Conservation (phyloP, 2,797 vertebrate species). For the Valencia hispanica region DNA sequence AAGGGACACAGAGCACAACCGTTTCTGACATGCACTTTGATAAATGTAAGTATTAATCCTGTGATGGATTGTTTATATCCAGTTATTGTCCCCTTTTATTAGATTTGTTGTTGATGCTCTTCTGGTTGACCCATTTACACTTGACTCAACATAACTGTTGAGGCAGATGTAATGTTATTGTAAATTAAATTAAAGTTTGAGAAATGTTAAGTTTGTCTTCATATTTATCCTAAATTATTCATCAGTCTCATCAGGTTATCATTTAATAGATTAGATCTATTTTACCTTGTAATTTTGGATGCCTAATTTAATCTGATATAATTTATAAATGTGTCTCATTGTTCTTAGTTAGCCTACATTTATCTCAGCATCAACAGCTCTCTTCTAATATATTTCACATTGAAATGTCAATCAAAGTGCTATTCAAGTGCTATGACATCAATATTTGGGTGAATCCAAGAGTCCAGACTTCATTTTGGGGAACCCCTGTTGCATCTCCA, state of each 20-base stretch:
- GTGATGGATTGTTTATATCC: neutral
- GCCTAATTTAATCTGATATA: neutral
- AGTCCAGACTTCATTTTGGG: conserved; percentile 45
- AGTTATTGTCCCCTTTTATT: neutral
- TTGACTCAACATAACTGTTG: neutral
- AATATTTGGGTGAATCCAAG: conserved; percentile 46
- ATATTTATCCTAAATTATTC: neutral
- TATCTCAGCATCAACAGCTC: neutral
- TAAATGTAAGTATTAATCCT: conserved; percentile 79
- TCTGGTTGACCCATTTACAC: neutral
- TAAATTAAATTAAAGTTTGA: neutral
- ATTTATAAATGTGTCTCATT: neutral
- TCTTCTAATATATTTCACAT: neutral
- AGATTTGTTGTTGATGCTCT: no score
- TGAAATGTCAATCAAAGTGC: neutral
- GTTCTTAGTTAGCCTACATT: neutral
- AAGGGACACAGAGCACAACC: conserved; percentile 60
- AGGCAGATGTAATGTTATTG: neutral
- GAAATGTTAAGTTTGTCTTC: neutral
- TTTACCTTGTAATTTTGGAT: neutral
- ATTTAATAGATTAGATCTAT: neutral
- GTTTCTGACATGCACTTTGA: conserved; percentile 87
- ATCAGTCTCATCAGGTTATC: neutral
- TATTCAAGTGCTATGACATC: conserved; percentile 29
- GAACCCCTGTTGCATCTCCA: conserved; percentile 63